Conservation (phyloP, 2,113 vertebrate species). For the Benitochromis conjunctus region DNA sequence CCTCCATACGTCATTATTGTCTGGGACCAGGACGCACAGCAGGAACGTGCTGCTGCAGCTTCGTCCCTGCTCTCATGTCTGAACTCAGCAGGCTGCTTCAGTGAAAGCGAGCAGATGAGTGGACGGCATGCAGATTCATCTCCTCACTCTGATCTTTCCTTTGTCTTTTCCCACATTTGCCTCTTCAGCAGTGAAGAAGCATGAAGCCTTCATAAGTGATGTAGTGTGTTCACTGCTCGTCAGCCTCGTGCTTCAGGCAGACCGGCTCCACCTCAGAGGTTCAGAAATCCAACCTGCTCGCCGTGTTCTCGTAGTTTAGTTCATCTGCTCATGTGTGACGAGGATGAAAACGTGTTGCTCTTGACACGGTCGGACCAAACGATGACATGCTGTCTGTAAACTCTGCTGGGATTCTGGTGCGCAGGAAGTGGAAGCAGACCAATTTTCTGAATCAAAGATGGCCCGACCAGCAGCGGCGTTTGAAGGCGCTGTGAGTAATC, state of each 20-base stretch:
- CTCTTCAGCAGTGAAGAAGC: background rate
- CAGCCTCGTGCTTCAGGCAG: background rate
- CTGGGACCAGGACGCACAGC: background rate
- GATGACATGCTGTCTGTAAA: background rate
- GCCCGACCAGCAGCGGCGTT: background rate
- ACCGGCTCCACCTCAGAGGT: background rate
- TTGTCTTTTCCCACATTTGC: background rate
- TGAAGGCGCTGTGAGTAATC: background rate
- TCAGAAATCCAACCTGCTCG: background rate
- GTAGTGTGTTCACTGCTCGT: background rate
- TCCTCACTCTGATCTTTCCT: background rate
- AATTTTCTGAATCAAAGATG: background rate
- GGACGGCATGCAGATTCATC: background rate
- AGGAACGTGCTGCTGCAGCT: fast-evolving
- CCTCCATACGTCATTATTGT: background rate
- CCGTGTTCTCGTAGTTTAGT: background rate
- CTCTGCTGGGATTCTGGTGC: background rate
- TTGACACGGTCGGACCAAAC: background rate
- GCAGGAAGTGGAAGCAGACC: background rate
- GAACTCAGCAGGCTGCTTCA: background rate
- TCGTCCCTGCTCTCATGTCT: background rate
- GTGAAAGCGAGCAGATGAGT: background rate
- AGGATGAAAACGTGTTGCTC: background rate
- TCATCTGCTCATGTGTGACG: background rate
- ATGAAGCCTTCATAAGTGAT: background rate